These are phyloP conservation scores for Sarcophaga peregrina DNA, from an alignment of 1,140 invertebrate genomes.

Conservation along the genomic window DNA sequence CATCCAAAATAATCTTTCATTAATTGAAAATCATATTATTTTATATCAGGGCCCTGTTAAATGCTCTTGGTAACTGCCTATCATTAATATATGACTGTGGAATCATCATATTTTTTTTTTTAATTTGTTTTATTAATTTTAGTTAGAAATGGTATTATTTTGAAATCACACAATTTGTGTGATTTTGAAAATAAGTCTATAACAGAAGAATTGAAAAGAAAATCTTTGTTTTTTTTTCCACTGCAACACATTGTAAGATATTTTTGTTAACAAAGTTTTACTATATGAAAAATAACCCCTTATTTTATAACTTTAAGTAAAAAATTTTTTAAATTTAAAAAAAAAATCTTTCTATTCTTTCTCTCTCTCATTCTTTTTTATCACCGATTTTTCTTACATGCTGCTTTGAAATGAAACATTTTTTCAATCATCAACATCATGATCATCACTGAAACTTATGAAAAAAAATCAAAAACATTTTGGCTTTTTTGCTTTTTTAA, in stretches of 20 bases:
- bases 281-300: neutral
- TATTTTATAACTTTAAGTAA: neutral
- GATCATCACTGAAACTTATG: neutral
- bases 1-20: too few relatives aligned
- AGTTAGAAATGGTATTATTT: neutral
- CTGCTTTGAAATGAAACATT: slow-evolving; percentile 28
- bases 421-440: neutral
- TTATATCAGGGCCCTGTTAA: too few relatives aligned
- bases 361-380: slow-evolving; percentile 1
- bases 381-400: slow-evolving; percentile 1
- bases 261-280: neutral
- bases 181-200: too few relatives aligned
- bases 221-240: neutral
- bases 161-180: too few relatives aligned
- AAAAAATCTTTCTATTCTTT: slow-evolving; percentile 8
- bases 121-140: too few relatives aligned
- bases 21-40: too few relatives aligned
- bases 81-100: too few relatives aligned
- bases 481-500: neutral
- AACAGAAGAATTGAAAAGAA: too few relatives aligned
- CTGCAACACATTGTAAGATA: neutral
- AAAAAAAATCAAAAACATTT: neutral
- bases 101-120: too few relatives aligned
- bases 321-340: too few relatives aligned
- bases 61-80: too few relatives aligned